Evolutionary conservation across 2,888 invertebrate genomes (phyloP).

Genomic region (Anthophora plumipes): DNA sequence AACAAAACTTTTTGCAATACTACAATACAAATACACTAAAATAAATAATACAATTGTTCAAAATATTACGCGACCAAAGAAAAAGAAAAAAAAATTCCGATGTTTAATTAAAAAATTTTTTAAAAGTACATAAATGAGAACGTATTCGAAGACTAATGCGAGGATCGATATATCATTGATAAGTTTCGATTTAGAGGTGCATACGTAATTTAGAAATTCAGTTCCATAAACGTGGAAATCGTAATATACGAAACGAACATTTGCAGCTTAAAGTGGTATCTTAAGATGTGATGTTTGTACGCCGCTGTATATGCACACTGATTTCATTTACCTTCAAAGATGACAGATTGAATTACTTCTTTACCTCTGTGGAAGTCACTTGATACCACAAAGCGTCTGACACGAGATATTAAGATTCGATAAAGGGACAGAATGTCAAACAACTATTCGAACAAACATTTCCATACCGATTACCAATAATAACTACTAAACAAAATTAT

Average conservation of each 20-base stretch:
- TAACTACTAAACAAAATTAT: neutral
- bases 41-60: neutral
- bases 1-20: neutral
- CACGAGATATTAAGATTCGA: constrained; percentile 40
- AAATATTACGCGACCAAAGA: neutral
- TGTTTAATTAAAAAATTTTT: neutral
- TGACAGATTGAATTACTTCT: constrained; percentile 51
- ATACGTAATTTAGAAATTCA: too few relatives aligned
- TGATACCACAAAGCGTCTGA: constrained; percentile 36
- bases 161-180: too few relatives aligned
- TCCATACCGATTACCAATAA: neutral
- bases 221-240: neutral
- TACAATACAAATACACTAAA: neutral
- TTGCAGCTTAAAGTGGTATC: neutral
- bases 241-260: neutral
- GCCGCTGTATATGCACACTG: neutral
- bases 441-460: neutral
- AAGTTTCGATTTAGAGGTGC: neutral
- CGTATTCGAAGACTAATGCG: too few relatives aligned
- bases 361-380: constrained; percentile 47
- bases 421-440: constrained; percentile 8
- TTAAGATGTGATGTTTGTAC: neutral
- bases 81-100: neutral
- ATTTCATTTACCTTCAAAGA: constrained; percentile 49
- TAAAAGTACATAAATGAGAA: too few relatives aligned